A percentile compares a stretch with the other conserved stretches of the same genome.
phyloP scores from a whole-genome alignment of 2,113 vertebrate species.

The Hemicordylus capensis region DNA sequence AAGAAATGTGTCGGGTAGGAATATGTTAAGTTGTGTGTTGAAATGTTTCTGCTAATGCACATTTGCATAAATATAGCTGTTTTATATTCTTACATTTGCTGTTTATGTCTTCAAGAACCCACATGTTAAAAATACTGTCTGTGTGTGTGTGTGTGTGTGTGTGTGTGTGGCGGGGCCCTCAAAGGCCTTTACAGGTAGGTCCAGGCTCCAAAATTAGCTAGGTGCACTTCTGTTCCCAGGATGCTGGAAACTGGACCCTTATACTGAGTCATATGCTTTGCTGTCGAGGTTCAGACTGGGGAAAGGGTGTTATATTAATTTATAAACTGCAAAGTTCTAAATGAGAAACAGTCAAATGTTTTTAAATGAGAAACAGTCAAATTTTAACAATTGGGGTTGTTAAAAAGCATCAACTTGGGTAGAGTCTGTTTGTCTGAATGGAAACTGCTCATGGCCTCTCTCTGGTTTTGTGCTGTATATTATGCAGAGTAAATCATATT shows the following conservation, averaged over 20 bases:
- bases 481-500: conserved; percentile 9
- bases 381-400: background rate
- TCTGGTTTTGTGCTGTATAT: conserved; percentile 19
- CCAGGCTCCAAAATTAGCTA: too few species aligned
- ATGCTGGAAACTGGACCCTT: background rate
- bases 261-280: background rate
- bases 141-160: too few species aligned
- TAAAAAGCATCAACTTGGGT: background rate
- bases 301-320: background rate
- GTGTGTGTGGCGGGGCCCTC: too few species aligned
- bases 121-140: too few species aligned
- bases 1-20: too few species aligned
- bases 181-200: too few species aligned
- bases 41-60: too few species aligned
- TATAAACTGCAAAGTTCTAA: background rate
- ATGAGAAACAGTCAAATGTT: background rate
- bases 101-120: too few species aligned
- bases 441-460: conserved; percentile 10
- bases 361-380: background rate
- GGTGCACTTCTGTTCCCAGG: too few species aligned
- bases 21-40: too few species aligned
- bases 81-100: too few species aligned
- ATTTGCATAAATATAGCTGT: too few species aligned
- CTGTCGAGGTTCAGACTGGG: background rate
- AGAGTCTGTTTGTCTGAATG: background rate